Evolutionary conservation across 2,888 invertebrate species (phyloP), one percentile per base, ranked within the genome.

Genomic region (Dioctria rufipes): DNA sequence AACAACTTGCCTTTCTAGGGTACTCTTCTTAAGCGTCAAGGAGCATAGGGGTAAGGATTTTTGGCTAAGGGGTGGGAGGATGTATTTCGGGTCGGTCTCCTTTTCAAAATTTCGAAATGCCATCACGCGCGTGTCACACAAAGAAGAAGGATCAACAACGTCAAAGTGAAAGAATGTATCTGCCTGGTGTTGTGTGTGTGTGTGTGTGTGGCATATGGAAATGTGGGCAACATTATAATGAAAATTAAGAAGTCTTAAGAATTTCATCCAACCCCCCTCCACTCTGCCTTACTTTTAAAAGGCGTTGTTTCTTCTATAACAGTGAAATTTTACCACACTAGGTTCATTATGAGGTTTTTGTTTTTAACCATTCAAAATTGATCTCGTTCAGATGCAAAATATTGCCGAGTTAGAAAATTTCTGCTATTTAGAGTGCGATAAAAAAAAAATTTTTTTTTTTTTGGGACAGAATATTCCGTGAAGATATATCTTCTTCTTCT

Each of bases 81-180:
- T 40, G 54, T 13, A 3, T 61, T 39, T 13, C 39, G 13, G 8
- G 54, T 54, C 54, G 58, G 73, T 9, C 9, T 49, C 63, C 77
- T 77, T 77, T 77, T 43, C 43, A 66, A 77, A 77, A 77, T 58
- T 46, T 61, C 61, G 25, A 63, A 77, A 77, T 77, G 63, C 63
- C 63, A 63, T 77, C 77, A 77, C 77, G 77, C 77, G 77, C 77
- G 77, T 77, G 77, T 77, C 77, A 77, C 63, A 77, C 63, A 77
- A 63, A 77, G 39, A 51, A 25, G 25, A 54, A 77, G 77, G 49
- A 60, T 60, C 58, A 75, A 54, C 58, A 75, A 60, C 60, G 58
- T 75, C 73, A 75, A 42, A 75, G 77, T 66, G 43, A 49, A 63
- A 61, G 63, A 43, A 8, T 63, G 39, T 43, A 11, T 77, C 43